A percentile compares a stretch with the other conserved stretches of the same genome.
Conservation (phyloP, 2,888 invertebrate genomes). For the Gortyna flavago region DNA sequence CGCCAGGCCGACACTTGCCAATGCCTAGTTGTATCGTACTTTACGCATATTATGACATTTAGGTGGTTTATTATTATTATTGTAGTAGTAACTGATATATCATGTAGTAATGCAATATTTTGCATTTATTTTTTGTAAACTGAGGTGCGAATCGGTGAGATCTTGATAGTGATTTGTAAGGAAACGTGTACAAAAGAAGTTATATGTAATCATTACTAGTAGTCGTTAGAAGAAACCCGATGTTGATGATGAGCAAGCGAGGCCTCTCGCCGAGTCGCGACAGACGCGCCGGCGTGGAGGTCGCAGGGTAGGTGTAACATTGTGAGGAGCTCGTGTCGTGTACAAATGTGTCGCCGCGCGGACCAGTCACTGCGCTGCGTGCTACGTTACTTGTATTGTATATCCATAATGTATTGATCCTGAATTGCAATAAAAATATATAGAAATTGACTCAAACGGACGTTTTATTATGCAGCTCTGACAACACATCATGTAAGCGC, state of each 20-base stretch:
- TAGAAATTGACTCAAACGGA: slow-evolving; percentile 52
- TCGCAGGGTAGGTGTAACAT: slow-evolving; percentile 35
- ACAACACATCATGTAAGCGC: not conserved
- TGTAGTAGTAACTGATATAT: slow-evolving; percentile 59
- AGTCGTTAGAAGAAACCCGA: slow-evolving; percentile 28
- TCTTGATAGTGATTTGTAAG: slow-evolving; percentile 49
- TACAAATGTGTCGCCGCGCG: slow-evolving; percentile 67
- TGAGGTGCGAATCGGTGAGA: slow-evolving; percentile 52
- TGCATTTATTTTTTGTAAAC: slow-evolving; percentile 57
- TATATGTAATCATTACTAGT: slow-evolving; percentile 52
- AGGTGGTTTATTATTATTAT: slow-evolving; percentile 52
- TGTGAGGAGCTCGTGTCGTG: slow-evolving; percentile 68
- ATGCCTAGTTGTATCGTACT: slow-evolving; percentile 83
- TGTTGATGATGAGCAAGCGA: not conserved
- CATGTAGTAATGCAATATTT: slow-evolving; percentile 65
- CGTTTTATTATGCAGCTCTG: slow-evolving; percentile 49
- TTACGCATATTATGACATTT: slow-evolving; percentile 77
- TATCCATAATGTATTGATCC: slow-evolving; percentile 75
- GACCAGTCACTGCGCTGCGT: slow-evolving; percentile 69
- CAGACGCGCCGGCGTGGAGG: slow-evolving; percentile 2
- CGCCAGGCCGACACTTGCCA: slow-evolving; percentile 83
- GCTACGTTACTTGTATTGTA: slow-evolving; percentile 62
- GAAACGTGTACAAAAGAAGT: slow-evolving; percentile 58
- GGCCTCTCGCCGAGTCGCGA: slow-evolving; percentile 37
- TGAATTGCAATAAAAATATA: slow-evolving; percentile 81